A percentile compares a stretch with the other conserved stretches of the same genome.
Evolutionary conservation across 2,797 vertebrate genomes (phyloP).

Genomic region (Melopsittacus undulatus): DNA sequence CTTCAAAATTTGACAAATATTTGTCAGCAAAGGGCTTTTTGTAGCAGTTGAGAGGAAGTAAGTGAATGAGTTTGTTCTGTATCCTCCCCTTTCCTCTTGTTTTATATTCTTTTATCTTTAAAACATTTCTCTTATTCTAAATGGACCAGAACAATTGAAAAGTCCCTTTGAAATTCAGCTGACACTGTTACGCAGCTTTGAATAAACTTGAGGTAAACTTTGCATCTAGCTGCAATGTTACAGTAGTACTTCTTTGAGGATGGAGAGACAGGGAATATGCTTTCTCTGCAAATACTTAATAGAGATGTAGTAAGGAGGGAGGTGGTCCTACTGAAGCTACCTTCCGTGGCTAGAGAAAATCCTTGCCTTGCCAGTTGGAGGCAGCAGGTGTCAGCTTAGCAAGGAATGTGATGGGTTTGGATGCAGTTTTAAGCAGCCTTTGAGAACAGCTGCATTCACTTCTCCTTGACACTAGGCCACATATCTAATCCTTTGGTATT

Average conservation of each 20-base stretch:
- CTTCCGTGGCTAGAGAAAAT: background rate
- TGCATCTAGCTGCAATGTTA: background rate
- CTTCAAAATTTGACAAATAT: background rate
- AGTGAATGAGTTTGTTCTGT: background rate
- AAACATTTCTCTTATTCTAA: background rate
- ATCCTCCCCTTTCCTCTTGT: background rate
- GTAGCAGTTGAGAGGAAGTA: background rate
- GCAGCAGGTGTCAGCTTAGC: background rate
- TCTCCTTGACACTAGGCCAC: background rate
- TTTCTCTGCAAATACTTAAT: background rate
- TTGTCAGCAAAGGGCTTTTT: background rate
- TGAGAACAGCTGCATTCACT: background rate
- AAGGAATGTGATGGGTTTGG: background rate
- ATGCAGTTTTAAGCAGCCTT: background rate
- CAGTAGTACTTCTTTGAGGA: background rate
- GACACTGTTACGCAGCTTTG: background rate
- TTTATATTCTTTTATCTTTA: background rate
- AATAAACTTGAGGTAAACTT: background rate
- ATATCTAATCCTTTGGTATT: conserved; percentile 14
- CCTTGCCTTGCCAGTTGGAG: background rate
- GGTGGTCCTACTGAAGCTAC: background rate
- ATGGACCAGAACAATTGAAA: background rate
- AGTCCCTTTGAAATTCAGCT: background rate
- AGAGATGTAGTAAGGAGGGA: background rate
- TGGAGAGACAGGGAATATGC: background rate